Conservation (phyloP, 2,113 vertebrate genomes). For the Eretmochelys imbricata region DNA sequence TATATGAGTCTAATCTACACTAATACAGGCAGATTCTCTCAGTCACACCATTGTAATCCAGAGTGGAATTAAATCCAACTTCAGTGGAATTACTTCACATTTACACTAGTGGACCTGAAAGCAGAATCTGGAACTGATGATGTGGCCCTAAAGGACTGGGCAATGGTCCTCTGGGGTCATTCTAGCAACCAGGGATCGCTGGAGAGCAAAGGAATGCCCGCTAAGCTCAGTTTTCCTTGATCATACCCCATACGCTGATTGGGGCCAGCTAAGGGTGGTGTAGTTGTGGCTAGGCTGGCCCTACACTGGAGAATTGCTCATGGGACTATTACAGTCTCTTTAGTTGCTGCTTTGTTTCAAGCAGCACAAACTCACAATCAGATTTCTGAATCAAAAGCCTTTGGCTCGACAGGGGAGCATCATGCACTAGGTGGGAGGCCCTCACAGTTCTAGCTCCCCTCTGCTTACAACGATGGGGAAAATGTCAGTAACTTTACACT, state of each 20-base stretch:
- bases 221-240: neutral
- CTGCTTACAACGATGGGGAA: neutral
- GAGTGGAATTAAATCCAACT: neutral
- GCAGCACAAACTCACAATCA: neutral
- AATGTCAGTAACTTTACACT: neutral
- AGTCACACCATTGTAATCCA: neutral
- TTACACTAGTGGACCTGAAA: neutral
- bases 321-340: neutral
- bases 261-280: neutral
- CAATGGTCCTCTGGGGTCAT: neutral
- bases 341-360: neutral
- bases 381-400: neutral
- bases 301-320: neutral
- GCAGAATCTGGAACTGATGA: neutral
- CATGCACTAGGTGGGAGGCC: neutral
- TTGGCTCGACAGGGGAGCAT: neutral
- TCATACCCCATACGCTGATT: neutral
- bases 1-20: too few relatives aligned
- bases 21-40: neutral
- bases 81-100: neutral
- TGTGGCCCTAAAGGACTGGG: neutral
- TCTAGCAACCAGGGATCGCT: neutral
- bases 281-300: neutral
- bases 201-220: neutral
- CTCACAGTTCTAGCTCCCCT: neutral